These are phyloP conservation scores for Cinclus cinclus DNA, from an alignment of 2,113 vertebrate genomes.

Conservation along the genomic window DNA sequence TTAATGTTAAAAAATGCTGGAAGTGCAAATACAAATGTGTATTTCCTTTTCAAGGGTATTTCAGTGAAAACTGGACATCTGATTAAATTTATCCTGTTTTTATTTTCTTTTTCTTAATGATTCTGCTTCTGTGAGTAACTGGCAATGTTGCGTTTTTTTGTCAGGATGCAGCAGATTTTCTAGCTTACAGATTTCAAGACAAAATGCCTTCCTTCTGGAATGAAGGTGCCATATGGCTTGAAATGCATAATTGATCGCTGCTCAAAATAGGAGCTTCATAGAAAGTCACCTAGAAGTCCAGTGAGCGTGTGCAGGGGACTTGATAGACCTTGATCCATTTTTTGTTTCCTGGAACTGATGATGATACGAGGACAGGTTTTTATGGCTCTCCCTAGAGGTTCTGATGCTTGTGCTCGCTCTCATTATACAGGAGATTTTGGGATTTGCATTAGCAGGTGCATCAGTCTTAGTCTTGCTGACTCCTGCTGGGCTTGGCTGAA, in stretches of 20 bases:
- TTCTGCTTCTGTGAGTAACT: background rate
- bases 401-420: background rate
- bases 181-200: conserved; percentile 35
- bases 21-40: background rate
- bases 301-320: background rate
- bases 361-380: background rate
- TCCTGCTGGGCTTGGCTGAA: background rate
- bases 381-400: background rate
- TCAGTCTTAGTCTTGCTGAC: background rate
- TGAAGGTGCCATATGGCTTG: conserved; percentile 54
- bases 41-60: background rate
- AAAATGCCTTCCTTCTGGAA: conserved; percentile 48
- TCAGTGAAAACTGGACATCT: background rate
- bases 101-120: background rate
- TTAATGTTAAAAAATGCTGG: background rate
- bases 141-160: background rate
- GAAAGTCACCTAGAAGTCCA: conserved; percentile 27
- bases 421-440: background rate
- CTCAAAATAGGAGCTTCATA: conserved; percentile 47
- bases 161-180: conserved; percentile 36
- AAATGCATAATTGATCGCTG: conserved; percentile 45
- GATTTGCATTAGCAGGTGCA: background rate
- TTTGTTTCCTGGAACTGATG: background rate
- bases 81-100: background rate
- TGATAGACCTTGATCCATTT: background rate